Evolutionary conservation across 1,140 invertebrate genomes (phyloP), one percentile per base, ranked within the genome.

Genomic region (Aphaenogaster floridana): DNA sequence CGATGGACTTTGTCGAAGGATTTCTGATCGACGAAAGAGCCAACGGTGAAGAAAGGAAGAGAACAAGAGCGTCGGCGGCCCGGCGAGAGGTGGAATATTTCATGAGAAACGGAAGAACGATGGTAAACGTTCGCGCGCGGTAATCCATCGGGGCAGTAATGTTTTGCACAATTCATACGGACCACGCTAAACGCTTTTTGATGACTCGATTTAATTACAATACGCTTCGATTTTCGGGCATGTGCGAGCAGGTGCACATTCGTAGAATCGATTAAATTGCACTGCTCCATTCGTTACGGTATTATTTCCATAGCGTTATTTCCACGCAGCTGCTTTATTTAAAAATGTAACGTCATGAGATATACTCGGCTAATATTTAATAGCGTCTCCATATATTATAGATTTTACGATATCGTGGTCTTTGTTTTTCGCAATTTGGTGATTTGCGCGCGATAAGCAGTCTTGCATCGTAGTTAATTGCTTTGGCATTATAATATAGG

Each of bases 191-290:
- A 63, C 54, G 80, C 54, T 84, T 84, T 84, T 74, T 76, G 80
- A 84, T 84, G 80, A 57, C 80, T 36, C 80, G 28, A 84, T 84
- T 84, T 84, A 84, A 84, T 84, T 84, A 61, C 54, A 74, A 84
- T 84, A 48, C 42, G 80, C 57, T 84, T 84, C 80, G 80, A 84
- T 76, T 84, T 84, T 84, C 45, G 68, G 9, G 8, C 42, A 17
- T 28, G 80, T 42, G 52, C 54, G 68, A 48, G 39, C 80, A 61
- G 69, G n/a, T 61, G 54, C 42, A 4, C 28, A 48, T 45, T 59
- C 42, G 50, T 71, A 57, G 50, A 81, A 74, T 71, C 80, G 80
- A 76, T 84, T 84, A 76, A 76, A 84, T 39, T 59, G 48, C 80
- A 15, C 54, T 6, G 80, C 17, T 36, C 42, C 28, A 74, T 54